Conservation (phyloP, 2,888 invertebrate genomes). For the Aporophyla nigra region DNA sequence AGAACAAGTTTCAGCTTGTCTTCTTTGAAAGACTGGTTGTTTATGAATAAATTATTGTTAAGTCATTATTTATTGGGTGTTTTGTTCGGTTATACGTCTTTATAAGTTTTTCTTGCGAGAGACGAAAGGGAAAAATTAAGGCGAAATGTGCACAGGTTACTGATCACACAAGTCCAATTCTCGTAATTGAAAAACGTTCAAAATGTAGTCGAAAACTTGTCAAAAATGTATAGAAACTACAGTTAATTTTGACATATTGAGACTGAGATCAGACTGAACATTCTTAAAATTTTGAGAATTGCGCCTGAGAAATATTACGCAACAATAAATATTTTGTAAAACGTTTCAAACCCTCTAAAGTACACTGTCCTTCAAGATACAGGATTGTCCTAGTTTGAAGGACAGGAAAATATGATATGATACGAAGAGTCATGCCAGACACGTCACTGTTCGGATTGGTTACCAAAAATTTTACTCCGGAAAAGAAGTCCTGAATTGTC, state of each 20-base stretch:
- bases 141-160: not conserved
- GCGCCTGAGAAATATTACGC: too few species aligned
- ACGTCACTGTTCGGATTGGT: not conserved
- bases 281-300: too few species aligned
- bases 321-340: too few species aligned
- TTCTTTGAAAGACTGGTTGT: conserved; percentile 52
- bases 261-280: too few species aligned
- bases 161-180: too few species aligned
- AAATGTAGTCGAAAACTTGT: too few species aligned
- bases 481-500: not conserved
- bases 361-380: too few species aligned
- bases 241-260: too few species aligned
- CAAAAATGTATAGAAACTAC: too few species aligned
- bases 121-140: not conserved
- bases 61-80: not conserved
- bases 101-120: not conserved
- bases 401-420: not conserved
- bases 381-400: too few species aligned
- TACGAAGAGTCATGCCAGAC: not conserved
- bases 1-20: conserved; percentile 65
- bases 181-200: too few species aligned
- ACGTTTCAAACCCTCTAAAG: too few species aligned
- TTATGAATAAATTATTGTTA: conserved; percentile 54
- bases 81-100: conserved; percentile 6
- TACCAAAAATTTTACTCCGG: not conserved